Percentiles rank a stretch among this genome's conserved stretches.
Conservation (phyloP, 2,797 vertebrate species). For the Hydrophis major region DNA sequence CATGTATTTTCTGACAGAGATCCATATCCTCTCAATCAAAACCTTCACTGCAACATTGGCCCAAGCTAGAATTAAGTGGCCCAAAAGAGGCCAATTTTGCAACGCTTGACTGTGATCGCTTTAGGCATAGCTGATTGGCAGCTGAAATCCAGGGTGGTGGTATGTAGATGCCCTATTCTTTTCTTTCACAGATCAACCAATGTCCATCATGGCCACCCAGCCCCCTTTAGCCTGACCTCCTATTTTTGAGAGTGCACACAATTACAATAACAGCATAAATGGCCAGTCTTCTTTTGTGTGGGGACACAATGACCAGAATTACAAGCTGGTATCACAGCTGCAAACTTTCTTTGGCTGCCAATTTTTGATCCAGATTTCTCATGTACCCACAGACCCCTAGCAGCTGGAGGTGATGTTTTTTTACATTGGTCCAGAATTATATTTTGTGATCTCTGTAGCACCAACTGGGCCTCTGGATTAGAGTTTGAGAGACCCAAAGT, state of each 20-base stretch:
- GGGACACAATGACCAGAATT: neutral
- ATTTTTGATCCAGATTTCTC: neutral
- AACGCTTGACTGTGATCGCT: neutral
- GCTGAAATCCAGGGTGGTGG: neutral
- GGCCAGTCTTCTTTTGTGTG: neutral
- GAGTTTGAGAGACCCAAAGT: neutral
- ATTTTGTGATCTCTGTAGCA: rapidly evolving
- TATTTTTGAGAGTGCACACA: neutral
- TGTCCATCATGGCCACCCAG: neutral
- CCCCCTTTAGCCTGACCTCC: neutral
- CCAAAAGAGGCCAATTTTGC: neutral
- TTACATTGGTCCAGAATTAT: neutral
- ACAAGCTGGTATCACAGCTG: neutral
- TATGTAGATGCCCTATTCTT: neutral
- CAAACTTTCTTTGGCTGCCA: neutral
- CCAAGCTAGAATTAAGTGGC: neutral
- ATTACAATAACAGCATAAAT: neutral
- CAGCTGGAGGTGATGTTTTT: neutral
- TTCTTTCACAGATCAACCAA: neutral
- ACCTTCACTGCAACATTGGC: neutral
- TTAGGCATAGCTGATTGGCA: neutral
- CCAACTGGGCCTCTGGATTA: neutral
- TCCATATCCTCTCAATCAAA: neutral
- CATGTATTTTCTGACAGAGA: neutral
- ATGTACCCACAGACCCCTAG: neutral